Base-by-base conservation (phyloP, 2,113 vertebrate genomes). In the Cololabis saira region DNA sequence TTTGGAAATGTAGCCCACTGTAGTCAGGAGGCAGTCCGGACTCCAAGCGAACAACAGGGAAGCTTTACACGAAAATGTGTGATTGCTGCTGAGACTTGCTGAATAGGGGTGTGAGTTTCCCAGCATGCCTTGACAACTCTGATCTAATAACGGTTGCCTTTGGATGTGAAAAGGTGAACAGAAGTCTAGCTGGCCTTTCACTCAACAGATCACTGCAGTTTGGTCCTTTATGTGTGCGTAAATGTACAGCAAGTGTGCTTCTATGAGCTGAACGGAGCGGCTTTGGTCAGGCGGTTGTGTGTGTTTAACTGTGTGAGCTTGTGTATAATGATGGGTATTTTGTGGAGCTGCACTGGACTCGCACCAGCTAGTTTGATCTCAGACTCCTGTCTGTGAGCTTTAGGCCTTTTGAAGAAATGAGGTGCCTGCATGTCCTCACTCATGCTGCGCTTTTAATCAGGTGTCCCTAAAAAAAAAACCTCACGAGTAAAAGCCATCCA, bases 101-200 rank as follows among this genome's bases (percentile, higher is more conserved):
- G 65, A 66, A 43, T 58, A 3, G 54, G 59, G 56, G 66, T 61
- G 74, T 7, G 24, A 27, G 45, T 82, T 71, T 71, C 67, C 66
- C 70, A 74, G 65, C 67, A 61, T 71, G 68, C 64, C 43, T 63
- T 76, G 70, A 77, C 72, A 85, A 61, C 47, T 45, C 21, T 9
- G 14, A 59, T 82, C 61, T 78, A 86, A 82, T 76, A 69, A 76
- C 80, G 64, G 67, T 44, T 54, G 53, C 61, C 72, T 67, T 70
- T 61, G 66, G 58, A 67, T 68, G 56, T 48, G 66, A 69, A 83
- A 74, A 82, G 84, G 74, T 82, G 82, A 85, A 65, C 58, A 59
- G 17, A 74, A 76, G 76, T 76, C 67, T 24, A 5, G 66, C 57
- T 43, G 52, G 50, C 78, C 64, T 76, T 83, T 78, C 51, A 58